A percentile compares a stretch with the other conserved stretches of the same genome.
Evolutionary conservation across 2,113 vertebrate genomes (phyloP).

Genomic region (Amia ocellicauda): DNA sequence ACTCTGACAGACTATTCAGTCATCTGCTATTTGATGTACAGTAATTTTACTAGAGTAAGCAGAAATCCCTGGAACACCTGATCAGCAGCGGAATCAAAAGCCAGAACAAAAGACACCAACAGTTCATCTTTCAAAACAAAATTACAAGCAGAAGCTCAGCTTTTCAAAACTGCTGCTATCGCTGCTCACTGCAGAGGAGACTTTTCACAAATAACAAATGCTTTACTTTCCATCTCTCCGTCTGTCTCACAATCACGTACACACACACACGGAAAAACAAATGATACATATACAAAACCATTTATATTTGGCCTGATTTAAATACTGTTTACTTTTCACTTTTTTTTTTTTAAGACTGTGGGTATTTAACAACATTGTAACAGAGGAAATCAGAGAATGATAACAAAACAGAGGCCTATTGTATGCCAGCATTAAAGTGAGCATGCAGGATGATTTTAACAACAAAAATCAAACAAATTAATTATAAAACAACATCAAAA

Average conservation of each 20-base stretch:
- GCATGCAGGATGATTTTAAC: slow-evolving; percentile 60
- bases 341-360: slow-evolving; percentile 56
- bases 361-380: slow-evolving; percentile 61
- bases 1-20: slow-evolving; percentile 55
- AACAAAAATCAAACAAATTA: slow-evolving; percentile 66
- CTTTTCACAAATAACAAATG: neutral
- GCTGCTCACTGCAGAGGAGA: neutral
- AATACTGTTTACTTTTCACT: slow-evolving; percentile 60
- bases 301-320: slow-evolving; percentile 45
- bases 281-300: slow-evolving; percentile 31
- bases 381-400: slow-evolving; percentile 62
- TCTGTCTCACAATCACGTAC: neutral
- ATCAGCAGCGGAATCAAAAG: slow-evolving; percentile 44
- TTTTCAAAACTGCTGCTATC: slow-evolving; percentile 14
- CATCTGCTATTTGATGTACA: slow-evolving; percentile 64
- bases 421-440: slow-evolving; percentile 50
- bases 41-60: slow-evolving; percentile 58
- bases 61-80: slow-evolving; percentile 40
- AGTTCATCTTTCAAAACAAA: slow-evolving; percentile 30
- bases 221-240: neutral
- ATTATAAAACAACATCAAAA: slow-evolving; percentile 69
- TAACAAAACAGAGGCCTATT: slow-evolving; percentile 56
- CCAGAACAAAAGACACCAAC: slow-evolving; percentile 29
- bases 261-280: slow-evolving; percentile 3
- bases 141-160: neutral